These are phyloP conservation scores for Drosophila multiciliata DNA, from an alignment of 2,888 invertebrate species.

Conservation along the genomic window DNA sequence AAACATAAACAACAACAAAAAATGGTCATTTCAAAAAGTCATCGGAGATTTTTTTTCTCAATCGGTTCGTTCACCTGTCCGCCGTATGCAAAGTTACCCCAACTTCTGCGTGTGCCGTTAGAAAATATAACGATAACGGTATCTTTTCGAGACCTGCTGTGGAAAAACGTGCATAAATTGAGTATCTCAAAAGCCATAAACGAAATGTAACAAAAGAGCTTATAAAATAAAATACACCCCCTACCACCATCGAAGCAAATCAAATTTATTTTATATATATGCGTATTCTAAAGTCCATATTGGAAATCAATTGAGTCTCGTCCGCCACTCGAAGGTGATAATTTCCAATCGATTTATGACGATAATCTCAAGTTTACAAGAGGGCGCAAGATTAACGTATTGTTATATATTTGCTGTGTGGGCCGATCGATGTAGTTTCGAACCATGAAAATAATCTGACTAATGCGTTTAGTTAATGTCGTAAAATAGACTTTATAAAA, in stretches of 20 bases:
- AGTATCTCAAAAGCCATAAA: constrained; percentile 9
- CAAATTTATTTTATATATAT: constrained; percentile 2
- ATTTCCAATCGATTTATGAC: constrained; percentile 43
- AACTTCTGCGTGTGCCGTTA: constrained; percentile 58
- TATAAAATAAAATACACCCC: constrained; percentile 32
- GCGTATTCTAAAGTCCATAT: constrained; percentile 15
- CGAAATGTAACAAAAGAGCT: constrained; percentile 63
- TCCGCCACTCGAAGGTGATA: constrained; percentile 51
- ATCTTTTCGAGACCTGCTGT: constrained; percentile 21
- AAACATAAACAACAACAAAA: constrained; percentile 27
- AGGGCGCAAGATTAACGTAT: constrained; percentile 45
- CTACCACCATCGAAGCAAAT: constrained; percentile 25
- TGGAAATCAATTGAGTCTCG: constrained; percentile 58
- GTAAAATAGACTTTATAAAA: constrained; percentile 18
- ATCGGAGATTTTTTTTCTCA: constrained; percentile 30
- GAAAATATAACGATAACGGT: constrained; percentile 67
- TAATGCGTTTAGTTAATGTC: constrained; percentile 30
- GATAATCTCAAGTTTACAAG: constrained; percentile 61
- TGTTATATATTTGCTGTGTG: constrained; percentile 12
- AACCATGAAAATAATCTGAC: constrained; percentile 23
- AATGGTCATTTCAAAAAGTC: constrained; percentile 71
- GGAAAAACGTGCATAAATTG: constrained; percentile 63
- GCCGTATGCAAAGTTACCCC: constrained; percentile 59
- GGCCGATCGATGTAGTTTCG: constrained; percentile 1
- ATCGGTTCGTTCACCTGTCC: constrained; percentile 69